These are phyloP conservation scores for Latheticus oryzae DNA, from an alignment of 2,888 invertebrate species.

Conservation along the genomic window DNA sequence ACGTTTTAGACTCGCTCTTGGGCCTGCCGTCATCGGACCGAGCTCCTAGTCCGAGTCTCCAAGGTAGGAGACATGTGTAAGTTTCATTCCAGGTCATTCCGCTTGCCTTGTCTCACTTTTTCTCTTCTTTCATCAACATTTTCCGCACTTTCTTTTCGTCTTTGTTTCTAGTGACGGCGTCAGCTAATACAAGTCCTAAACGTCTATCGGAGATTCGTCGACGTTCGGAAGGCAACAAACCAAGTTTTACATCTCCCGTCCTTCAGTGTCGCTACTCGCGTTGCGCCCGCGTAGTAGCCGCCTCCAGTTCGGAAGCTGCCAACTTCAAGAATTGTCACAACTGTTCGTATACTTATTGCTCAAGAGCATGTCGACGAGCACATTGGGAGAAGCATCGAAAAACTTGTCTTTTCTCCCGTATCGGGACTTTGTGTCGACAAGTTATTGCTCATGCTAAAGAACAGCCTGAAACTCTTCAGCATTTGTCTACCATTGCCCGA, in stretches of 20 bases:
- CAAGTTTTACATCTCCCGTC: constrained; percentile 70
- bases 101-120: too few species aligned
- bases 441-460: constrained; percentile 85
- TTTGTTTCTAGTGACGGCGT: constrained; percentile 63
- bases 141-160: not conserved
- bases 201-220: constrained; percentile 66
- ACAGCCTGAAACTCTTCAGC: constrained; percentile 78
- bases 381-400: constrained; percentile 96
- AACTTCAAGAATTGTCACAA: constrained; percentile 94
- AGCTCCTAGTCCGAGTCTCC: constrained; percentile 79
- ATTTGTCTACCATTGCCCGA: constrained; percentile 85
- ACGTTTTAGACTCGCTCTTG: constrained; percentile 92
- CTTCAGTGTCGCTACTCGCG: constrained; percentile 82
- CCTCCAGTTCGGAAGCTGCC: constrained; percentile 80
- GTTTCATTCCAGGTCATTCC: constrained; percentile 72
- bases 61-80: constrained; percentile 83
- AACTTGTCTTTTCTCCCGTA: constrained; percentile 89
- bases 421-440: constrained; percentile 89
- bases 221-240: constrained; percentile 76
- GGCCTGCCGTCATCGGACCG: constrained; percentile 84
- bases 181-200: constrained; percentile 66
- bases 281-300: constrained; percentile 77
- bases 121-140: too few species aligned
- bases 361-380: constrained; percentile 86
- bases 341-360: constrained; percentile 95